Evolutionary conservation across 53 echinoderm and acorn worm species (phyloP).

Genomic region (Echinometra lucunter): DNA sequence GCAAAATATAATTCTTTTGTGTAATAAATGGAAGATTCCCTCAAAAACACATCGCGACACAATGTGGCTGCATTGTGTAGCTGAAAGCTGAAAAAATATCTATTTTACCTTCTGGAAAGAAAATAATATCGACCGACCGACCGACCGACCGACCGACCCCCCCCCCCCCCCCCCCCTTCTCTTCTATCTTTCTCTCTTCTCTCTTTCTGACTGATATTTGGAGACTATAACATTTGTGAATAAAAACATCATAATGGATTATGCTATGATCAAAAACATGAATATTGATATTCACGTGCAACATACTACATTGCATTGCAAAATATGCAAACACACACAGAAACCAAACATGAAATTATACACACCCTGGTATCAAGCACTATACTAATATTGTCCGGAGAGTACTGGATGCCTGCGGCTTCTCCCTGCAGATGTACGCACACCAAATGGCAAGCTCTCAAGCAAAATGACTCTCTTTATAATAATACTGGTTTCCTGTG

Average conservation of each 20-base stretch:
- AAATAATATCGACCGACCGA: no score
- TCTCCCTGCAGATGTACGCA: neutral
- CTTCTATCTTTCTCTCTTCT: no score
- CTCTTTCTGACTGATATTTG: no score
- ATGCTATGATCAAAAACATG: neutral
- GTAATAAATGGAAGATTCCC: no score
- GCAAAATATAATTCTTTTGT: no score
- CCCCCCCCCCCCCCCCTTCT: no score
- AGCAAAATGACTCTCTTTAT: neutral
- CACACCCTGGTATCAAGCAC: neutral
- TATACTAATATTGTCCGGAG: neutral
- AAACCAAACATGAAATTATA: neutral
- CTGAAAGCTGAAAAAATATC: no score
- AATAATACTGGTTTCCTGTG: neutral
- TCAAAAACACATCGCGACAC: no score
- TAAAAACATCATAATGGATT: neutral
- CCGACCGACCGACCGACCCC: no score
- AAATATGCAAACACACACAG: neutral
- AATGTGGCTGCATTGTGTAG: no score
- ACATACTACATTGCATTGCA: neutral
- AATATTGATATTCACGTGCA: neutral
- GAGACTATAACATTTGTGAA: no score
- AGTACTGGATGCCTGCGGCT: neutral
- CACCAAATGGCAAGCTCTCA: neutral
- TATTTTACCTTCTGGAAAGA: no score